phyloP scores from a whole-genome alignment of 2,797 vertebrate species.

The Amphiprion clarkii region DNA sequence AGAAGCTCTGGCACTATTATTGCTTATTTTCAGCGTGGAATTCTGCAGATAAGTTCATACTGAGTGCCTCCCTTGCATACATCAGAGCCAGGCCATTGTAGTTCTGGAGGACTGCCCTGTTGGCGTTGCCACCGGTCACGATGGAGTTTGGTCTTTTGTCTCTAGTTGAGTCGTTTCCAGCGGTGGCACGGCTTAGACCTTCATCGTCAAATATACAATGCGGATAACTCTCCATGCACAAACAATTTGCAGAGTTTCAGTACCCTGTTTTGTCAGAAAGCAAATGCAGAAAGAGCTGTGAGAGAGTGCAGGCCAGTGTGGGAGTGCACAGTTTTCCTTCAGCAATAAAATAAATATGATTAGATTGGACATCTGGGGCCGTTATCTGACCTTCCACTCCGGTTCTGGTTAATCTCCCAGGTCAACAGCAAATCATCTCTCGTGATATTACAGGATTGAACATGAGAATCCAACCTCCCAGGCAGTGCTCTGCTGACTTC shows the following conservation, averaged over 20 bases:
- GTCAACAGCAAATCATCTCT: conserved; percentile 70
- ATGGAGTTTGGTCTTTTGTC: conserved; percentile 54
- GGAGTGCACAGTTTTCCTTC: conserved; percentile 35
- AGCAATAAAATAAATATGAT: conserved; percentile 65
- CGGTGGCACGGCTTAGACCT: conserved; percentile 51
- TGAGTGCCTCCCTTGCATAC: conserved; percentile 42
- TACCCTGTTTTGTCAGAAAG: conserved; percentile 42
- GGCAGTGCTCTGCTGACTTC: conserved; percentile 36
- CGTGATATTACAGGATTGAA: conserved; percentile 66
- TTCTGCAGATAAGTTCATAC: conserved; percentile 73
- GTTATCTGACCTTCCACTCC: conserved; percentile 62
- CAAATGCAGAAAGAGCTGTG: conserved; percentile 11
- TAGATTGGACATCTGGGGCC: conserved; percentile 54
- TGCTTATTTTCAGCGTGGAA: conserved; percentile 64
- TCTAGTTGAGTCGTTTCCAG: conserved; percentile 61
- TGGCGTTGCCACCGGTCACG: conserved; percentile 40
- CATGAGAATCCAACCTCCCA: conserved; percentile 53
- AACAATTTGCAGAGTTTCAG: conserved; percentile 61
- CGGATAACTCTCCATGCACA: conserved; percentile 60
- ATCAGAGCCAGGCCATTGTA: conserved; percentile 64
- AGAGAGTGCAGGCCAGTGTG: conserved; percentile 8
- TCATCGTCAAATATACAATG: conserved; percentile 60
- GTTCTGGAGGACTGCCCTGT: conserved; percentile 62
- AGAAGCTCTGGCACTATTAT: conserved; percentile 68
- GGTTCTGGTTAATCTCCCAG: conserved; percentile 67